Evolutionary conservation across 2,797 vertebrate species (phyloP), one percentile per base, ranked within the genome.

Genomic region (Schizopygopsis malacanthus): DNA sequence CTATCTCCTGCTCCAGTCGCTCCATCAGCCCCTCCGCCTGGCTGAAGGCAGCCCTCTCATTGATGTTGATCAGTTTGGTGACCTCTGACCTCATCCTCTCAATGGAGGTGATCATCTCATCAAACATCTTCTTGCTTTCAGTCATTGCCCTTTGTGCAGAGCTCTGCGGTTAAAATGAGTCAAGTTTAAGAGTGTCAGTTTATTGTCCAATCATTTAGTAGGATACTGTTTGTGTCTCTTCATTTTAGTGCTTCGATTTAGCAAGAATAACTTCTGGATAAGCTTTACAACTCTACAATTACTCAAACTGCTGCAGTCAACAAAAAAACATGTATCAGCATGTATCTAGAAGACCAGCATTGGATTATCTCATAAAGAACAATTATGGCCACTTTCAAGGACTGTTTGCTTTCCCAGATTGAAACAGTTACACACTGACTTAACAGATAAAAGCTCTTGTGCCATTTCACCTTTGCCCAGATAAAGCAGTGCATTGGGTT

Each of bases 61-160:
- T 96, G 92, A 96, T 96, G 15, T 95, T 95, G 16, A 96, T 96
- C 92, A 96, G 92, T 91, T 95, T 96, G 88, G 90, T 95, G 59
- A 96, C 95, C 92, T 96, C 95, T 28, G 95, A 93, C 92, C 95
- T 95, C 95, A 96, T 96, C 91, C 95, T 94, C 89, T 96, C 95
- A 8, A 96, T 96, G 89, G 95, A 94, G 88, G 94, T 95, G 76
- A 96, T 95, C 95, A 96, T 96, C 84, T 96, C 95, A 84, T 95
- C 95, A 52, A 96, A 96, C 94, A 96, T 96, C 93, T 96, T 96
- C 92, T 96, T 95, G 88, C 95, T 96, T 80, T 96, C 95, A 52
- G 93, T 88, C 95, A 96, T 96, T 87, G 95, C 95, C 90, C 95
- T 94, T 86, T 96, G 95, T n/a, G 95, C 95, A 0, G 94, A 95